Evolutionary conservation across 2,888 invertebrate species (phyloP).

Genomic region (Trilocha varians): DNA sequence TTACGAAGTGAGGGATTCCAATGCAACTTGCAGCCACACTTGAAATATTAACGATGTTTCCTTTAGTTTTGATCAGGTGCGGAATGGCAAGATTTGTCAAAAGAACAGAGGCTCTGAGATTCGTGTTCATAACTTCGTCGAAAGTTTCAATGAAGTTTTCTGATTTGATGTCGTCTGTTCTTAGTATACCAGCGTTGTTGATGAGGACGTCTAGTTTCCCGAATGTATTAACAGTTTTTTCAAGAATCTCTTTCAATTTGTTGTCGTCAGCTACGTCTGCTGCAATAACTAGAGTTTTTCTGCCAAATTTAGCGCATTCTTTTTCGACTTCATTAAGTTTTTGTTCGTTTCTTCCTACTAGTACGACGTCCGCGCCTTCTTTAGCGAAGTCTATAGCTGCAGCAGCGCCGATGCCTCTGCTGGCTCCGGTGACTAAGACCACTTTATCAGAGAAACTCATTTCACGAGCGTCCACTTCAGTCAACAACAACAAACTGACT

Average conservation of each 20-base stretch:
- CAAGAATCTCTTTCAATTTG: slow-evolving; percentile 18
- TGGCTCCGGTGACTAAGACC: slow-evolving; percentile 28
- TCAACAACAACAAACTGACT: background rate
- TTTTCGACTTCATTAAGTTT: slow-evolving; percentile 17
- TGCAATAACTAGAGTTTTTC: slow-evolving; percentile 16
- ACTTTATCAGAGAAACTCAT: slow-evolving; percentile 18
- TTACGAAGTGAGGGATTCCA: slow-evolving; percentile 62
- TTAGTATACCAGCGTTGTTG: slow-evolving; percentile 29
- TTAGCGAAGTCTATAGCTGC: slow-evolving; percentile 23
- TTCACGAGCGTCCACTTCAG: background rate
- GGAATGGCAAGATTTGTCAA: slow-evolving; percentile 21
- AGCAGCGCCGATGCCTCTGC: slow-evolving; percentile 33
- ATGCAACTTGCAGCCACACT: slow-evolving; percentile 60
- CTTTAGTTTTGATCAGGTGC: slow-evolving; percentile 23
- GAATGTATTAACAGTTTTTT: slow-evolving; percentile 21
- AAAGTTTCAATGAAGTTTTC: slow-evolving; percentile 15
- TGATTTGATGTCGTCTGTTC: slow-evolving; percentile 9
- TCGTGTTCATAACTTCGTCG: slow-evolving; percentile 22
- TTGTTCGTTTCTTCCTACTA: slow-evolving; percentile 22
- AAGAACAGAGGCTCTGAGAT: slow-evolving; percentile 19
- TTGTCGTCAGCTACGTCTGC: slow-evolving; percentile 28
- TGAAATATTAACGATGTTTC: slow-evolving; percentile 28
- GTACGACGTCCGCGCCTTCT: slow-evolving; percentile 24
- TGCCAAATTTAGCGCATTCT: slow-evolving; percentile 11
- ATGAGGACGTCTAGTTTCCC: slow-evolving; percentile 29